These are phyloP conservation scores for Tenebrosternarchus preto DNA, from an alignment of 2,113 vertebrate genomes.

Conservation along the genomic window DNA sequence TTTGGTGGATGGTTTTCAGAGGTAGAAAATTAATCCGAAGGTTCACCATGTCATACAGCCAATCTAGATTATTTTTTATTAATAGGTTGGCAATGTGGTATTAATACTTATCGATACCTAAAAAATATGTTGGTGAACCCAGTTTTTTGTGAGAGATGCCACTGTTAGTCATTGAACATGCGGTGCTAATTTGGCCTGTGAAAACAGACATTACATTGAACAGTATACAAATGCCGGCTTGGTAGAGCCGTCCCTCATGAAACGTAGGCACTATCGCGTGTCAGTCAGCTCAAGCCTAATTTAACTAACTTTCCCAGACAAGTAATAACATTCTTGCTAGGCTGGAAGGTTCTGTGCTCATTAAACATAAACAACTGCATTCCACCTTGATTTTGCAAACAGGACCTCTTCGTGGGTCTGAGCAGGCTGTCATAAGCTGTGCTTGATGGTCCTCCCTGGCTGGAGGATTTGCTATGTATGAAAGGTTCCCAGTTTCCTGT, in stretches of 20 bases:
- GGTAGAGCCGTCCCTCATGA: neutral
- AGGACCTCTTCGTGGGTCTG: neutral
- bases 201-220: neutral
- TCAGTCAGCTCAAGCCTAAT: neutral
- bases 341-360: constrained; percentile 4
- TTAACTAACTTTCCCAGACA: neutral
- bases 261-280: neutral
- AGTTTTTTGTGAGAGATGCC: too few relatives aligned
- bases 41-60: neutral
- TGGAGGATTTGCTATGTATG: constrained; percentile 29
- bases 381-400: neutral
- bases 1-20: constrained; percentile 10
- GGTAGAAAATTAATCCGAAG: constrained; percentile 38
- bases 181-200: neutral
- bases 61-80: neutral
- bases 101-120: constrained; percentile 1
- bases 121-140: neutral
- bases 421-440: constrained; percentile 23
- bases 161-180: too few relatives aligned
- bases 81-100: neutral
- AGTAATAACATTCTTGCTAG: constrained; percentile 18
- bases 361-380: constrained; percentile 27
- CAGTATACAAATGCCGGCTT: too few relatives aligned
- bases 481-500: constrained; percentile 15
- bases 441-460: neutral